These are phyloP conservation scores for Cyprinodon diabolis DNA, from an alignment of 2,797 vertebrate species.

Conservation along the genomic window DNA sequence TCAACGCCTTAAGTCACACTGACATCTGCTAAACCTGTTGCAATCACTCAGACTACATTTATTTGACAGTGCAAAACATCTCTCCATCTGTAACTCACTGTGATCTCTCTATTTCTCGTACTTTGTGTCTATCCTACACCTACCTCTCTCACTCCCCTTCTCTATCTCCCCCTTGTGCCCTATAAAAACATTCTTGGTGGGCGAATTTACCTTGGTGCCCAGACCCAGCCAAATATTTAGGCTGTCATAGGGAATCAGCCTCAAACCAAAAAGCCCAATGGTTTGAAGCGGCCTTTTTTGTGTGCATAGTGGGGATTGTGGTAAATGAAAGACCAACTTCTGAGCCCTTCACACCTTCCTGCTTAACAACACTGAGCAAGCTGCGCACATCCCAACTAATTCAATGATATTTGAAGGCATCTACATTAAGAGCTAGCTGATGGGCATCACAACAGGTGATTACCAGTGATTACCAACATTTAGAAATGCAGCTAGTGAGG, in stretches of 20 bases:
- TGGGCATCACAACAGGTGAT: neutral
- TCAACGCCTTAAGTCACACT: slow-evolving; percentile 8
- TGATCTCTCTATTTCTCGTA: slow-evolving; percentile 28
- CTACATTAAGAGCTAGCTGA: neutral
- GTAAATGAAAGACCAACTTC: slow-evolving; percentile 69
- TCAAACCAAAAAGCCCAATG: slow-evolving; percentile 70
- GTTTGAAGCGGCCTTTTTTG: slow-evolving; percentile 36
- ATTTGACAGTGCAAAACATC: slow-evolving; percentile 15
- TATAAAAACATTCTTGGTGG: slow-evolving; percentile 77
- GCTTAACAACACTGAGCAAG: slow-evolving; percentile 47
- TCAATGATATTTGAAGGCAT: slow-evolving; percentile 1
- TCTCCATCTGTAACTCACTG: slow-evolving; percentile 26
- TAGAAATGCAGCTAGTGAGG: no score
- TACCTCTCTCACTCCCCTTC: slow-evolving; percentile 26
- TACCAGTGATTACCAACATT: neutral
- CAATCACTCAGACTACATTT: slow-evolving; percentile 32
- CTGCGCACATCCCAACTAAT: slow-evolving; percentile 21
- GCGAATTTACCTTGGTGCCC: slow-evolving; percentile 76
- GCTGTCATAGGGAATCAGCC: slow-evolving; percentile 75
- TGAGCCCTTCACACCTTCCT: slow-evolving; percentile 40
- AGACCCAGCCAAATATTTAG: slow-evolving; percentile 79
- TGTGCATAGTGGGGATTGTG: slow-evolving; percentile 43
- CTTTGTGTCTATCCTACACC: slow-evolving; percentile 38
- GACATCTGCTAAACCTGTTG: slow-evolving; percentile 8
- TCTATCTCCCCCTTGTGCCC: slow-evolving; percentile 34